Percentiles rank a stretch among this genome's conserved stretches.
Conservation (phyloP, 2,113 vertebrate species). For the Mesitornis unicolor region DNA sequence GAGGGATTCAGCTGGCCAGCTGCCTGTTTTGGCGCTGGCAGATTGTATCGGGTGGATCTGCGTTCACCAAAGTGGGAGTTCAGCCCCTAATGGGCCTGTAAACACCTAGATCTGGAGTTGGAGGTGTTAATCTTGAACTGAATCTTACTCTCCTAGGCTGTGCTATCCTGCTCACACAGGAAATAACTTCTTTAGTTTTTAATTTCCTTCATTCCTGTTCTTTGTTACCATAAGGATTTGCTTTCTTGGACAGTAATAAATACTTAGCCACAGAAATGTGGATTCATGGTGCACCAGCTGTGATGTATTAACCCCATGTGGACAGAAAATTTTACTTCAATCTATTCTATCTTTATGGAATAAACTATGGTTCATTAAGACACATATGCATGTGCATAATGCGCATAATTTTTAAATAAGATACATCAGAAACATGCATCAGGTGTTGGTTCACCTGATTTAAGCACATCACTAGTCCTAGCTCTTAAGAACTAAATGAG, state of each 20-base stretch:
- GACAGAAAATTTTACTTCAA: not conserved
- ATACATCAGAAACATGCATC: not conserved
- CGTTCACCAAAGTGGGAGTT: not conserved
- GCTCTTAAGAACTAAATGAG: not conserved
- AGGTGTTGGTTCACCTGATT: not conserved
- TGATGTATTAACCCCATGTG: not conserved
- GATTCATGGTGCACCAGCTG: not conserved
- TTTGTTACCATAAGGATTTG: not conserved
- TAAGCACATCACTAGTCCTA: not conserved
- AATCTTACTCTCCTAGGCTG: not conserved
- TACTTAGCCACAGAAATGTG: not conserved
- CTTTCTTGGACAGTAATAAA: not conserved
- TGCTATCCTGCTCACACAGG: rapidly evolving
- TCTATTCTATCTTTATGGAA: not conserved
- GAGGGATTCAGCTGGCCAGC: not conserved
- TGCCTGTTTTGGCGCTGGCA: not conserved
- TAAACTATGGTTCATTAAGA: not conserved
- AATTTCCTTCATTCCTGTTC: not conserved
- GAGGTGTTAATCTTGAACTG: not conserved
- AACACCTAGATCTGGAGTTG: not conserved
- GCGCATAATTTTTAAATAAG: not conserved
- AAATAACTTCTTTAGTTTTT: not conserved
- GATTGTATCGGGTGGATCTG: not conserved
- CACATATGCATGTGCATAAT: too few relatives aligned
- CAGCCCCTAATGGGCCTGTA: not conserved